Base-by-base conservation (phyloP, 2,797 vertebrate genomes). In the Lutjanus argentimaculatus region DNA sequence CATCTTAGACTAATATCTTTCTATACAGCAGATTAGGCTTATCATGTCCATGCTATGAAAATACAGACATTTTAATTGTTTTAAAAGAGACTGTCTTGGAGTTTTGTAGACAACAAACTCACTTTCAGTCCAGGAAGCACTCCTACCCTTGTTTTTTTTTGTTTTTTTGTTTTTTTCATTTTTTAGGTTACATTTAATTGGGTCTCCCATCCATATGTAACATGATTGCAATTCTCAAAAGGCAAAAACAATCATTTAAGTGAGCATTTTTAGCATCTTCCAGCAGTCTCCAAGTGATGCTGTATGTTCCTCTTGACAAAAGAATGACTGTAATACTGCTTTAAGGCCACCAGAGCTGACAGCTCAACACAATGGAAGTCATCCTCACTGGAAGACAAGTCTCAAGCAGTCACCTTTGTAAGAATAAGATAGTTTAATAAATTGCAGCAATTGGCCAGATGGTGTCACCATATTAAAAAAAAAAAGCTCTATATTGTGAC, bases 291-390 rank as follows among this genome's bases (percentile, higher is more conserved):
- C 8, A 14, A 9, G 2, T 45, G 25, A 61, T 46, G 17, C 53
- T 51, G 16, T n/a, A n/a, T 17, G n/a, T 51, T 56, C 12, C 1
- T 59, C 2, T 56, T 42, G 1, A 65, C 43, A 67, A 21, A 19
- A 71, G 51, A 51, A 51, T 40, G 2, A 16, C 3, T 86, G 90
- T 77, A 79, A 75, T 82, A 14, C 9, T 46, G 15, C 22, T 70
- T 57, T 71, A 10, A 21, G 42, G 42, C 88, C 91, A 91, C 83
- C 52, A 89, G 89, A 83, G 89, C 63, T 61, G 88, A 79, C 77
- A 57, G 46, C 4, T 77, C 43, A 52, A 49, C 46, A 73, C 16
- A 43, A 64, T 30, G 2, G 46, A 70, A 17, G 5, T n/a, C 10
- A 16, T 67, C 8, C 36, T 68, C 19, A 21, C 30, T 8, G 1